Base-by-base conservation (phyloP, 2,888 invertebrate genomes). In the Epiperipatus broadwayi region DNA sequence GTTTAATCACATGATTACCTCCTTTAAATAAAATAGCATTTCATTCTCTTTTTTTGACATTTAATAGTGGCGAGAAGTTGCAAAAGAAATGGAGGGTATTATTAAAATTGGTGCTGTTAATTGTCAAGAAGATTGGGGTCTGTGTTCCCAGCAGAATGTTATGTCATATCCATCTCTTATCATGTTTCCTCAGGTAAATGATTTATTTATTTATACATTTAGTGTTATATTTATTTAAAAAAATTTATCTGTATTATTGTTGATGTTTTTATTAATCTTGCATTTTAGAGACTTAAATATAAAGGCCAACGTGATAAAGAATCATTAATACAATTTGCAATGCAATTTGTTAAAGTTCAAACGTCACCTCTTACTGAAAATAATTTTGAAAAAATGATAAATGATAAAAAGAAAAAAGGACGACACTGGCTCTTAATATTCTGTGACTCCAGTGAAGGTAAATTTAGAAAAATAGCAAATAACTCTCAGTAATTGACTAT, bases 51-150 rank as follows among this genome's bases (percentile, higher is more conserved):
- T n/a, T n/a, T n/a, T n/a, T n/a, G n/a, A n/a, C n/a, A n/a, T n/a
- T n/a, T n/a, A n/a, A n/a, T 47, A 66, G 57, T 85, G 84, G 84
- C 69, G 80, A 41, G 71, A 72, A 52, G 56, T 85, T 42, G 79
- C 81, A 8, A 66, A 70, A 48, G 69, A 75, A 49, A 66, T 83
- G 45, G 75, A 78, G 52, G 81, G 79, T 36, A 76, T 80, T 41
- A 70, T 80, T 3, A 68, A 74, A 56, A 65, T 85, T 38, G 84
- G 74, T 22, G 83, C 81, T 21, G 78, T 85, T 0, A 84, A 85
- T 56, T 85, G 84, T 59, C 78, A 77, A 60, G 79, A 81, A 55
- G 78, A 83, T 52, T 78, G 75, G 64, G 63, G 67, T 30, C 64
- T 84, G 43, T 85, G 85, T 58, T 68, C 70, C 49, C 69, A 74